Conservation (phyloP, 2,888 invertebrate genomes). For the Druceiella hillmani region DNA sequence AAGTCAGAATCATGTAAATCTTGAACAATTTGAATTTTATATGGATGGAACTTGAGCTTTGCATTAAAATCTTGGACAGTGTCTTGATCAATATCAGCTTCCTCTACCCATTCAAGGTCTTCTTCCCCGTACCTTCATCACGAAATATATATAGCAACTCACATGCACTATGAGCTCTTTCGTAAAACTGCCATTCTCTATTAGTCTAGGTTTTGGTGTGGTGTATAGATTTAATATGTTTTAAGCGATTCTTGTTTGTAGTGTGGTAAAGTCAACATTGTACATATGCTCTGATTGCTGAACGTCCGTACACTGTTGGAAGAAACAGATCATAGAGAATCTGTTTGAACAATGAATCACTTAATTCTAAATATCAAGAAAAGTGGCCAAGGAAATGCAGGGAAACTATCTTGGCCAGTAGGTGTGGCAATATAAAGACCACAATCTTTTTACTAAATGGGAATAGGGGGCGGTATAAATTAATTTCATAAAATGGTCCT, state of each 20-base stretch:
- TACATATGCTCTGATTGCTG: too few relatives aligned
- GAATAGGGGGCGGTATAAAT: neutral
- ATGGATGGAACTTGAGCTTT: too few relatives aligned
- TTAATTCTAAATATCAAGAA: too few relatives aligned
- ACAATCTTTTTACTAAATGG: neutral
- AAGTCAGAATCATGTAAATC: too few relatives aligned
- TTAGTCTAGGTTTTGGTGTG: slow-evolving; percentile 2
- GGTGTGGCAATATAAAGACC: slow-evolving; percentile 1
- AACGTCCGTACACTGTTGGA: too few relatives aligned
- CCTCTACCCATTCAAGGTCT: neutral
- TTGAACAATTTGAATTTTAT: too few relatives aligned
- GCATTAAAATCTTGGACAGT: too few relatives aligned
- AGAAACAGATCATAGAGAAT: too few relatives aligned
- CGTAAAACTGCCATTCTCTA: neutral
- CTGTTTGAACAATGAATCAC: too few relatives aligned
- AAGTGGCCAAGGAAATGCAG: too few relatives aligned
- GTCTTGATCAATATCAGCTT: too few relatives aligned
- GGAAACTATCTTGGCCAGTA: neutral
- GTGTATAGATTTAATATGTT: slow-evolving; percentile 1
- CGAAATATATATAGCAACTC: slow-evolving; percentile 1
- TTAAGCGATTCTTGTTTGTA: neutral
- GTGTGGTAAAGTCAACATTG: too few relatives aligned
- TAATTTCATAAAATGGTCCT: neutral
- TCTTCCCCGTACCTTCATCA: neutral
- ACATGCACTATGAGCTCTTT: slow-evolving; percentile 1